A percentile compares a stretch with the other conserved stretches of the same genome.
Evolutionary conservation across 2,113 vertebrate species (phyloP).

Genomic region (Mungos mungo): DNA sequence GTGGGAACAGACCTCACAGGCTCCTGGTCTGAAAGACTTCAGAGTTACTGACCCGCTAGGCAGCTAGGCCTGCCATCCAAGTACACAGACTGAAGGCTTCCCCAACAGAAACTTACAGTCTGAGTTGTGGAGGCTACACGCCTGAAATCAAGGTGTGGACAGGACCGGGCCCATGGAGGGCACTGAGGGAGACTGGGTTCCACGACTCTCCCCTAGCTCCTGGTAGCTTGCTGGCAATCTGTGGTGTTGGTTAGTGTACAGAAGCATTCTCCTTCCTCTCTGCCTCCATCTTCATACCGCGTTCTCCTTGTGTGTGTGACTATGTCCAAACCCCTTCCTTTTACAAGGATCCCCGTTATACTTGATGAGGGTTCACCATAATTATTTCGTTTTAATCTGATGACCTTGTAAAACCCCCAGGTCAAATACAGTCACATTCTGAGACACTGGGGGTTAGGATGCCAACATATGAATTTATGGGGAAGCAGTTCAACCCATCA

Average conservation of each 20-base stretch:
- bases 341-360: neutral
- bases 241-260: accelerated
- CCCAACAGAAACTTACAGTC: neutral
- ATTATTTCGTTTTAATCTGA: neutral
- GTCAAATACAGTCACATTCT: neutral
- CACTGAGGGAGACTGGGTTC: accelerated
- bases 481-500: neutral
- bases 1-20: accelerated
- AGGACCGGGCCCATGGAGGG: neutral
- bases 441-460: neutral
- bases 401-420: neutral
- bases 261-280: neutral
- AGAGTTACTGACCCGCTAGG: neutral
- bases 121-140: neutral
- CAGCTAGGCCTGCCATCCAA: neutral
- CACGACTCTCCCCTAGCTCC: neutral
- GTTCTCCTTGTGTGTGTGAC: accelerated
- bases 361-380: neutral
- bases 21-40: neutral
- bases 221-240: neutral
- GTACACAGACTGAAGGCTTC: neutral
- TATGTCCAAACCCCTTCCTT: neutral
- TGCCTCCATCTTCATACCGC: neutral
- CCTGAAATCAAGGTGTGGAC: neutral
- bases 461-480: neutral